Conservation (phyloP, 2,797 vertebrate species). For the Takifugu rubripes region DNA sequence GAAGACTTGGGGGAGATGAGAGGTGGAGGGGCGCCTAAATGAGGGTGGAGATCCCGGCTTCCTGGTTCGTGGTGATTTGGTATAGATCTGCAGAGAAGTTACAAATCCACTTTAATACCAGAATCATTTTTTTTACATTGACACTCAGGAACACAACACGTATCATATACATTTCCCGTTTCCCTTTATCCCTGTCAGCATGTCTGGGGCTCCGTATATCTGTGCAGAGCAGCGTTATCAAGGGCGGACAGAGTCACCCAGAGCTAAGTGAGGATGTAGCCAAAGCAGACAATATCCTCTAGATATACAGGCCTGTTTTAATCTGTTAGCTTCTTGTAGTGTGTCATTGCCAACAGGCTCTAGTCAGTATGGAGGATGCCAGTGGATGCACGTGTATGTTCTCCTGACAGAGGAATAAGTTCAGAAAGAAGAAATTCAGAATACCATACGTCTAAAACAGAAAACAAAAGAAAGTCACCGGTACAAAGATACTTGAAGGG, state of each 20-base stretch:
- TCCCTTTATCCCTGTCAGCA: slow-evolving; percentile 33
- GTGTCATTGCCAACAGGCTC: slow-evolving; percentile 4
- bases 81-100: slow-evolving; percentile 71
- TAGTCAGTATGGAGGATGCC: slow-evolving; percentile 15
- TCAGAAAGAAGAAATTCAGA: too few relatives aligned
- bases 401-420: too few relatives aligned
- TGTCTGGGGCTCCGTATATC: slow-evolving; percentile 33
- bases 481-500: too few relatives aligned
- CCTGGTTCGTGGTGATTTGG: slow-evolving; percentile 83
- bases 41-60: slow-evolving; percentile 81
- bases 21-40: slow-evolving; percentile 90
- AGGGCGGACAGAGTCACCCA: slow-evolving; percentile 58
- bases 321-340: slow-evolving; percentile 27
- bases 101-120: too few relatives aligned
- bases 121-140: slow-evolving; percentile 7
- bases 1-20: slow-evolving; percentile 96
- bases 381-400: too few relatives aligned
- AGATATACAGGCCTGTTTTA: slow-evolving; percentile 55
- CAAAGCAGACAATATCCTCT: slow-evolving; percentile 58
- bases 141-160: slow-evolving; percentile 16
- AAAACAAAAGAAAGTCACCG: too few relatives aligned
- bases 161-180: slow-evolving; percentile 14
- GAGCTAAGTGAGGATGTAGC: slow-evolving; percentile 58
- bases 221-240: slow-evolving; percentile 61
- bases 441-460: too few relatives aligned